Evolutionary conservation across 2,113 vertebrate species (phyloP).

Genomic region (Bubalus kerabau): DNA sequence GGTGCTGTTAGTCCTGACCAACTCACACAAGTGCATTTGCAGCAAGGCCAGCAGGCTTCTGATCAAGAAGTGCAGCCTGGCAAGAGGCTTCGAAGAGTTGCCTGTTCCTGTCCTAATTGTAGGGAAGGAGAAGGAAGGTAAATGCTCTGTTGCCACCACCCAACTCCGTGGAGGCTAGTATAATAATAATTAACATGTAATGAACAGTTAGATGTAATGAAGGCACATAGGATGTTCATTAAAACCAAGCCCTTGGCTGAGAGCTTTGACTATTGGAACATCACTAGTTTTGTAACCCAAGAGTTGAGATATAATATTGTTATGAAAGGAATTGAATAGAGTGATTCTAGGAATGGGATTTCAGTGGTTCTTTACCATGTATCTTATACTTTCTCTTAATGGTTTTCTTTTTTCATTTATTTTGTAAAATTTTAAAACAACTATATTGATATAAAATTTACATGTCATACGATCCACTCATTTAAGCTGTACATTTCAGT

Average conservation of each 20-base stretch:
- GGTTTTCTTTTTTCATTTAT: background rate
- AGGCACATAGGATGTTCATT: background rate
- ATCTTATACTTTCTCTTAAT: background rate
- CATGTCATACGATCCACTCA: background rate
- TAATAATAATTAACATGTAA: background rate
- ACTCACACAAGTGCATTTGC: slow-evolving; percentile 94
- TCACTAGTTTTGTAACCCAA: background rate
- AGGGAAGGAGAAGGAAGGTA: slow-evolving; percentile 98
- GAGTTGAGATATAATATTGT: background rate
- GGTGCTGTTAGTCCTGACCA: slow-evolving; percentile 94
- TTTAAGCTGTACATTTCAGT: background rate
- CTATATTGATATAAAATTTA: background rate
- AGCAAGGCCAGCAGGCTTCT: slow-evolving; percentile 86
- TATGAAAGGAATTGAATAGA: background rate
- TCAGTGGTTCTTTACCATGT: background rate
- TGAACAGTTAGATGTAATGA: background rate
- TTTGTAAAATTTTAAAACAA: background rate
- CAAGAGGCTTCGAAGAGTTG: slow-evolving; percentile 95
- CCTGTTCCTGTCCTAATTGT: slow-evolving; percentile 98
- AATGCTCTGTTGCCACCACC: background rate
- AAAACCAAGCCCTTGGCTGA: background rate
- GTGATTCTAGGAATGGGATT: background rate
- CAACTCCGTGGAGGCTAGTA: background rate
- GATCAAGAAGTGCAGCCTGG: slow-evolving; percentile 95
- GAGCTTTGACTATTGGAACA: background rate